phyloP scores from a whole-genome alignment of 2,888 invertebrate species.

The Imbricaverruca yamaguchii region DNA sequence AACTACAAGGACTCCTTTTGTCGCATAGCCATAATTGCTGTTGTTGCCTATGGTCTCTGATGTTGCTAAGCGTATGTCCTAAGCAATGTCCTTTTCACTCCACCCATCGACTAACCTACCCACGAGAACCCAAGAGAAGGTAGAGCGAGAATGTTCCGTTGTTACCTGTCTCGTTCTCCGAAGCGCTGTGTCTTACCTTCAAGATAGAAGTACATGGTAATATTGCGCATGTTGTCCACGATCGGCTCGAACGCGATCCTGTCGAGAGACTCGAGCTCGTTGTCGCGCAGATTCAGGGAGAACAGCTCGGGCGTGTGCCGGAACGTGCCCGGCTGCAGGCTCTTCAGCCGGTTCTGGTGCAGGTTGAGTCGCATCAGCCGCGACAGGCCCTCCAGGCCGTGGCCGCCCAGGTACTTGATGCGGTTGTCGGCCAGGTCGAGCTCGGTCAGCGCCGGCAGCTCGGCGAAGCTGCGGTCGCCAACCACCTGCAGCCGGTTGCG shows the following conservation, averaged over 20 bases:
- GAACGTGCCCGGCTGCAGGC: constrained; percentile 62
- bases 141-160: too few species aligned
- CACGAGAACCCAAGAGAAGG: too few species aligned
- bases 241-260: constrained; percentile 68
- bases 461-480: constrained; percentile 69
- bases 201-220: constrained; percentile 63
- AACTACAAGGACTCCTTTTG: too few species aligned
- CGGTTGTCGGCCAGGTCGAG: constrained; percentile 53
- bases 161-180: too few species aligned
- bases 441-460: constrained; percentile 64
- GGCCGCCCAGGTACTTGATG: constrained; percentile 60
- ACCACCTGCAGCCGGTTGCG: constrained; percentile 67
- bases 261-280: constrained; percentile 66
- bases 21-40: too few species aligned
- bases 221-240: constrained; percentile 66
- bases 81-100: too few species aligned
- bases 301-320: constrained; percentile 63
- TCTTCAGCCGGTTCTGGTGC: constrained; percentile 65
- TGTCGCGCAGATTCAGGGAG: constrained; percentile 67
- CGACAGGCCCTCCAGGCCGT: constrained; percentile 66
- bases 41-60: too few species aligned
- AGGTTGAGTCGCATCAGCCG: constrained; percentile 63
- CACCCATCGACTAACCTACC: too few species aligned
- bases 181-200: constrained; percentile 54
- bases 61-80: too few species aligned